phyloP scores from a whole-genome alignment of 1,140 invertebrate genomes.

The Nephila pilipes region DNA sequence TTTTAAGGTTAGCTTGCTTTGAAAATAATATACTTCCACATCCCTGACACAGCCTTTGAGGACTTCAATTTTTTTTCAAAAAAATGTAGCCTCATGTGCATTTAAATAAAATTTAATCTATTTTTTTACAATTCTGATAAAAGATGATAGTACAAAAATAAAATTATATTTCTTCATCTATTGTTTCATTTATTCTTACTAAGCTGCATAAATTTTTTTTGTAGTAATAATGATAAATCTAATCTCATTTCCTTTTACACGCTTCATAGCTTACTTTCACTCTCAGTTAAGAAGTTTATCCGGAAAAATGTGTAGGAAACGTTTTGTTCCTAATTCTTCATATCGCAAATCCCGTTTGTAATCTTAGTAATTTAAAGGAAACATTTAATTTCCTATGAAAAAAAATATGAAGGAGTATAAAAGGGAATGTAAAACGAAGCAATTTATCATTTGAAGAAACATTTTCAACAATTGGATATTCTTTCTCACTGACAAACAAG shows the following conservation, averaged over 20 bases:
- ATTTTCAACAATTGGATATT: background rate
- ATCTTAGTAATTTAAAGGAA: background rate
- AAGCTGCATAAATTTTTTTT: background rate
- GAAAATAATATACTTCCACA: too few species aligned
- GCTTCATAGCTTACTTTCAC: background rate
- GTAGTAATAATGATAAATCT: background rate
- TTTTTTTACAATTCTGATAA: too few species aligned
- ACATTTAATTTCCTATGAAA: background rate
- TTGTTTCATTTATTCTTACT: background rate
- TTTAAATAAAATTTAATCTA: too few species aligned
- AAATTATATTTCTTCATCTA: background rate
- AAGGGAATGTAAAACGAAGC: background rate
- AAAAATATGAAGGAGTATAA: background rate
- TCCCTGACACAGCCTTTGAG: too few species aligned
- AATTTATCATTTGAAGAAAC: background rate
- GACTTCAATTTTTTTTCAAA: too few species aligned
- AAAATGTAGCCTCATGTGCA: too few species aligned
- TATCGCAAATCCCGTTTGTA: background rate
- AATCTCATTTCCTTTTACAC: background rate
- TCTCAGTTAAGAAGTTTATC: background rate
- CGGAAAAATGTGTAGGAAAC: background rate
- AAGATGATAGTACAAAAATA: background rate
- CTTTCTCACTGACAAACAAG: background rate
- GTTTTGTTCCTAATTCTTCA: background rate
- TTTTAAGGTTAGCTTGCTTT: too few species aligned